phyloP scores from a whole-genome alignment of 2,797 vertebrate species.

The Muscicapa comitata region DNA sequence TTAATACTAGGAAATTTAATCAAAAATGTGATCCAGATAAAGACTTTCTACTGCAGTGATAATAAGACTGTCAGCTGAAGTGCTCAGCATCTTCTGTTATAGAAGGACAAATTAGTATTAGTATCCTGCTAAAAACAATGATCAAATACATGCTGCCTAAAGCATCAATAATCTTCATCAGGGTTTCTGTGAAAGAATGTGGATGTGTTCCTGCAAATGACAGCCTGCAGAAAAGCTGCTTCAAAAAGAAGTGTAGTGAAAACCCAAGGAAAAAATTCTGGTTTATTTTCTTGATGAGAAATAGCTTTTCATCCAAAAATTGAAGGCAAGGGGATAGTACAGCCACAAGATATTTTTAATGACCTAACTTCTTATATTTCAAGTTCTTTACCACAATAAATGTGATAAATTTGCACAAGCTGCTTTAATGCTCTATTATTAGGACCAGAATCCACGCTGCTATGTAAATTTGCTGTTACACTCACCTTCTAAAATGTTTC shows the following conservation, averaged over 20 bases:
- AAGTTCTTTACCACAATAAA: not conserved
- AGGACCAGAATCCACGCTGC: not conserved
- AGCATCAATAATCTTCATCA: not conserved
- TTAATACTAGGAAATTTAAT: not conserved
- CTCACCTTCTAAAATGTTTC: not conserved
- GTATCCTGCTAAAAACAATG: not conserved
- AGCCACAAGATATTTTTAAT: not conserved
- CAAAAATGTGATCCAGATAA: not conserved
- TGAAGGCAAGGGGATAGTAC: not conserved
- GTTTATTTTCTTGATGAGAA: not conserved
- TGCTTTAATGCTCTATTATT: not conserved
- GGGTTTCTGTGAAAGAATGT: not conserved
- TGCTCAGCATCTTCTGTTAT: not conserved
- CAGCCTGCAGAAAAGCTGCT: not conserved
- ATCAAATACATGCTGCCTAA: not conserved
- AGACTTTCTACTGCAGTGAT: not conserved
- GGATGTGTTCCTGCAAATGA: not conserved
- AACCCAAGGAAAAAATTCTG: not conserved
- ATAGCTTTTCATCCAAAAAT: not conserved
- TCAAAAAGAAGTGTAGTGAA: not conserved
- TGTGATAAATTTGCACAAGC: not conserved
- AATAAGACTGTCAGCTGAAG: not conserved
- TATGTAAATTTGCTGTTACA: not conserved
- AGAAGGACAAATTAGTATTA: not conserved
- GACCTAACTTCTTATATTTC: not conserved